These are phyloP conservation scores for Parnassius apollo DNA, from an alignment of 2,888 invertebrate species.

Conservation along the genomic window DNA sequence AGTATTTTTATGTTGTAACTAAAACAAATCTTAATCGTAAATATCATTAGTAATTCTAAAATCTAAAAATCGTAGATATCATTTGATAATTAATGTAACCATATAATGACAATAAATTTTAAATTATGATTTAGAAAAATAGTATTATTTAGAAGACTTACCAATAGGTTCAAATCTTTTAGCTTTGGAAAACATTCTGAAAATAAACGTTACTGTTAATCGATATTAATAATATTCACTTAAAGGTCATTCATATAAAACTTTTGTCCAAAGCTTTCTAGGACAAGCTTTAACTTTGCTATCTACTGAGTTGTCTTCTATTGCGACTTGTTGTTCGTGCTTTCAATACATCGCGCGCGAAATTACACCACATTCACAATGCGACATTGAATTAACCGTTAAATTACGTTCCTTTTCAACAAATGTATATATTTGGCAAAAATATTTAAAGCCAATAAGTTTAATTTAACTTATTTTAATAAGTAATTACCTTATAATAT, in stretches of 20 bases:
- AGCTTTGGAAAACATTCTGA: constrained; percentile 70
- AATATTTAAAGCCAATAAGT: no score
- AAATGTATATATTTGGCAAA: no score
- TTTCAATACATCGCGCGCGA: constrained; percentile 38
- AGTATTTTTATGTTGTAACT: no score
- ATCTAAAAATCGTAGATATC: no score
- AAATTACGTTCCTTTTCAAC: constrained; percentile 39
- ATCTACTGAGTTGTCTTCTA: not conserved
- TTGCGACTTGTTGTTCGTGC: constrained; percentile 3
- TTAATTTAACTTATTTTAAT: constrained; percentile 2
- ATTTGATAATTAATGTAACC: no score
- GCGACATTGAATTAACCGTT: constrained; percentile 35
- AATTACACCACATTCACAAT: constrained; percentile 19
- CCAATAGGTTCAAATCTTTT: constrained; percentile 61
- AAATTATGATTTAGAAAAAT: no score
- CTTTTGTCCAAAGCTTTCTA: no score
- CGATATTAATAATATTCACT: no score
- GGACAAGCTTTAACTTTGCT: not conserved
- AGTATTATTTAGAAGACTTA: not conserved
- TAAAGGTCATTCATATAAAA: no score
- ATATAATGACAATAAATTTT: no score
- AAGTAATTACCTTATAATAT: not conserved
- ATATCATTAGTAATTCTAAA: no score
- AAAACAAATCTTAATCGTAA: no score
- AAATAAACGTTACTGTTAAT: constrained; percentile 7